Evolutionary conservation across 2,888 invertebrate genomes (phyloP), one percentile per base, ranked within the genome.

Genomic region (Escarpia spicata): DNA sequence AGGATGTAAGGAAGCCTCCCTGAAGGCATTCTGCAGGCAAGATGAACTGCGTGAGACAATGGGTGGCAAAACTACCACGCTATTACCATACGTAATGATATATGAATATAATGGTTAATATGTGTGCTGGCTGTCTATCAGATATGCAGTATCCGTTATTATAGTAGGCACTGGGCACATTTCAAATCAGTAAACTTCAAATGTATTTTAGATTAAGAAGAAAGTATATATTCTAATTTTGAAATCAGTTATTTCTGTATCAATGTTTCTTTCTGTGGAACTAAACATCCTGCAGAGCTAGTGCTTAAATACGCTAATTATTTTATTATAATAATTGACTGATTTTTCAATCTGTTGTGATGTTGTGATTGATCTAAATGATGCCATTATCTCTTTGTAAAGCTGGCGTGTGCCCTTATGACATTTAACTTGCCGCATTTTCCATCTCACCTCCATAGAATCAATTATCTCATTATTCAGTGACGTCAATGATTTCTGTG

Each of bases 301-400:
- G 75, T 19, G 26, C 75, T 26, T 75, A 75, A 19, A 75, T 19
- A 6, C 26, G 75, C 19, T 75, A 75, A 75, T 75, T 75, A 26
- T 75, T 75, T 75, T 12, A 52, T 75, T 75, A 26, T n/a, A 75
- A 75, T 26, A n/a, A 75, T 6, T 75, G n/a, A 75, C 75, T n/a
- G n/a, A 75, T 75, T 75, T n/a, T 75, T 75, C 75, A 75, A 75
- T 75, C 75, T 75, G 75, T 6, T 75, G n/a, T 75, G 75, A 75
- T 75, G 15, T 75, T 26, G 37, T 37, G 37, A 19, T 26, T 75
- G 26, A 19, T 75, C 75, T 75, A 26, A 75, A 26, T 26, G 6
- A 26, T 52, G 9, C 9, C 26, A 26, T 75, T 3, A 75, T 0
- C n/a, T 75, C 75, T 75, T 19, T n/a, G 6, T 75, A 75, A 75